Evolutionary conservation across 2,113 vertebrate species (phyloP), one percentile per base, ranked within the genome.

Genomic region (Dasypus novemcinctus): DNA sequence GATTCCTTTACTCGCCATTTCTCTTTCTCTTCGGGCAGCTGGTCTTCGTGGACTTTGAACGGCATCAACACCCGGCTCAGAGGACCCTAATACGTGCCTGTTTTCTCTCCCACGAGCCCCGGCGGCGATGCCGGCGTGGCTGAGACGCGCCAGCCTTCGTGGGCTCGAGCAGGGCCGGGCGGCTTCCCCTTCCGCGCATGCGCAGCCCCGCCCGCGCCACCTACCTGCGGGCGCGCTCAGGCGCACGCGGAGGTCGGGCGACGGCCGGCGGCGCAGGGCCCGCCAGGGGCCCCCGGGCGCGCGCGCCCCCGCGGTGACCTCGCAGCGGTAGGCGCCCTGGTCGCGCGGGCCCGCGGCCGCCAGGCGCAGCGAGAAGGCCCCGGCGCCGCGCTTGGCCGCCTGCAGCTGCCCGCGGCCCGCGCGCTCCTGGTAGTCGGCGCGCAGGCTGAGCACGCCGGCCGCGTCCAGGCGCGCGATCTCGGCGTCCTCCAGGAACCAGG

Each of bases 271-370:
- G 83, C 93, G 90, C 8, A 96, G 93, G 68, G 88, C 81, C 59
- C 76, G 54, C 66, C 97, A 95, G 71, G 92, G 49, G 43, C 96
- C 97, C 13, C 1, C 74, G 93, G 33, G 87, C 80, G 59, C 18
- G 92, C 97, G 98, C 13, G 95, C 76, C 96, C 98, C 81, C 95
- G 98, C 98, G 0, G 93, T 98, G 33, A 98, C 98, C 5, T 93
- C 97, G 72, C 99, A 99, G 10, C 61, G 82, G 96, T 99, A 99
- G 0, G 7, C 14, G 0, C 99, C 99, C 0, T 97, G 90, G 68
- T 99, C 99, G 83, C 98, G 92, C 17, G 98, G 95, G 75, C 95
- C 96, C 78, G 97, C 97, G 3, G 98, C n/a, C n/a, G n/a, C n/a
- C n/a, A 96, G 25, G 49, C 97, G 79, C 54, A 99, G 97, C 64